Conservation (phyloP, 2,113 vertebrate genomes). For the Gambusia holbrooki region DNA sequence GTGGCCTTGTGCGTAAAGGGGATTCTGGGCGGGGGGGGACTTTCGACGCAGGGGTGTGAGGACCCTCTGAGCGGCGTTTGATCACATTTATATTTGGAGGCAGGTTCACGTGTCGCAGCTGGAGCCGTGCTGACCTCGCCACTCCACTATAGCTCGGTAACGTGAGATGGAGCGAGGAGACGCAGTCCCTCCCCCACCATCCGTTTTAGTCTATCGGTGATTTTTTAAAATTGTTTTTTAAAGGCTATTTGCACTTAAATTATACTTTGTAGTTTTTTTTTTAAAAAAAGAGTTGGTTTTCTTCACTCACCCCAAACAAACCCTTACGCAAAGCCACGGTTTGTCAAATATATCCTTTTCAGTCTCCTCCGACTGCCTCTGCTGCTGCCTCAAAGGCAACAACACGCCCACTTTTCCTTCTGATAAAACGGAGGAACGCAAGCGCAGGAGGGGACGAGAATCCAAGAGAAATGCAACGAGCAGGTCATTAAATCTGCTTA, state of each 20-base stretch:
- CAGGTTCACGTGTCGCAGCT: slow-evolving; percentile 20
- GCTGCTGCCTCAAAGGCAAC: not conserved
- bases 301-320: not conserved
- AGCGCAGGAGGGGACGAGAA: not conserved
- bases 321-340: not conserved
- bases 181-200: slow-evolving; percentile 41
- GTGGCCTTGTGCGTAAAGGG: not conserved
- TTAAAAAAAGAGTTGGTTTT: not conserved
- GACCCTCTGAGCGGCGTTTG: slow-evolving; percentile 14
- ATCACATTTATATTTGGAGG: slow-evolving; percentile 18
- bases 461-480: not conserved
- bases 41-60: not conserved
- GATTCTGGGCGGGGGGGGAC: not conserved
- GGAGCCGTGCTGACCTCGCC: slow-evolving; percentile 18
- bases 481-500: not conserved
- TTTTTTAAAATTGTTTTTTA: not conserved
- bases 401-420: not conserved
- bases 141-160: slow-evolving; percentile 43
- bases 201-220: slow-evolving; percentile 27
- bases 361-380: not conserved
- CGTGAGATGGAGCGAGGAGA: slow-evolving; percentile 41
- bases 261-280: not conserved
- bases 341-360: not conserved
- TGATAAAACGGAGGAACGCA: not conserved
- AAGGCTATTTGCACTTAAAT: not conserved